Evolutionary conservation across 2,797 vertebrate species (phyloP).

Genomic region (Phalanger gymnotis): DNA sequence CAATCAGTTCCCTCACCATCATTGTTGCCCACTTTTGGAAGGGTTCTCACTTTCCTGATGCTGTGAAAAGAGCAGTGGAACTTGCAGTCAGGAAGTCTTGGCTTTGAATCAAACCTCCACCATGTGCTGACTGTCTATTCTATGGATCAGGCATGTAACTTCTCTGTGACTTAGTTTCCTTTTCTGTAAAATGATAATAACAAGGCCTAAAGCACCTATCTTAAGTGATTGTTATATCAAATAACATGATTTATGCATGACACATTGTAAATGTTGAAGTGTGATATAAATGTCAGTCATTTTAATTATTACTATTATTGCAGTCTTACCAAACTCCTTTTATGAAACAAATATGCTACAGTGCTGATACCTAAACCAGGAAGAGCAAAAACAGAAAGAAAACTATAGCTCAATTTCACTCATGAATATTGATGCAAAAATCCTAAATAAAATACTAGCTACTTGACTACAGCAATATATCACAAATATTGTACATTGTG

Average conservation of each 20-base stretch:
- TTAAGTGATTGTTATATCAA: neutral
- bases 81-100: neutral
- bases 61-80: neutral
- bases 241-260: neutral
- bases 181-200: neutral
- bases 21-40: neutral
- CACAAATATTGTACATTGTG: too few relatives aligned
- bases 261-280: neutral
- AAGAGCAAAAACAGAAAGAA: neutral
- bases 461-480: too few relatives aligned
- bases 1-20: neutral
- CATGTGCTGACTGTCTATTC: neutral
- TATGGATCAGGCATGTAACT: neutral
- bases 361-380: neutral
- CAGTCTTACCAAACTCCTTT: neutral
- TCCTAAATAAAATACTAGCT: too few relatives aligned
- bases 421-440: too few relatives aligned
- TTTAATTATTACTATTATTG: neutral
- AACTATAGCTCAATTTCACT: too few relatives aligned
- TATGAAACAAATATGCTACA: neutral
- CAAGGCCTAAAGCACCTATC: neutral
- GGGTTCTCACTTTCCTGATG: neutral
- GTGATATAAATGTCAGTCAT: neutral
- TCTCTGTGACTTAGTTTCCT: neutral
- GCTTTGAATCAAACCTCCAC: neutral